These are phyloP conservation scores for Cancer borealis DNA, from an alignment of 2,888 invertebrate species.

Conservation along the genomic window DNA sequence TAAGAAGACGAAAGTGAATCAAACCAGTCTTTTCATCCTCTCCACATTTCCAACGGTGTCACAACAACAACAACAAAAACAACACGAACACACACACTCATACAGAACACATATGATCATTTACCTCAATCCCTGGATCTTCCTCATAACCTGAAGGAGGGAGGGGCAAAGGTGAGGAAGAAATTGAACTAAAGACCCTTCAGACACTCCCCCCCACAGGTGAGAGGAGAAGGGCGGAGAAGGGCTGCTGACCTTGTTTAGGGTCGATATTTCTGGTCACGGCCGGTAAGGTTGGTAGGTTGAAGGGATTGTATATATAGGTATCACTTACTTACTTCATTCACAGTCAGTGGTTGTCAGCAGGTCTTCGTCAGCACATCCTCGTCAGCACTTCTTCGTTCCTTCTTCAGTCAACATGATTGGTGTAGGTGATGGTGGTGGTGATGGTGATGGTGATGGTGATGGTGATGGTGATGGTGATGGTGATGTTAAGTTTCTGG, in stretches of 20 bases:
- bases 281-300: background rate
- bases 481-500: background rate
- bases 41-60: too few species aligned
- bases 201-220: background rate
- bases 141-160: background rate
- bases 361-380: background rate
- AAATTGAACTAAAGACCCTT: constrained; percentile 1
- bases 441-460: background rate
- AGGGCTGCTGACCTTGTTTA: background rate
- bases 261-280: background rate
- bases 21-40: too few species aligned
- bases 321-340: background rate
- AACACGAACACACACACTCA: too few species aligned
- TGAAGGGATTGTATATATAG: background rate
- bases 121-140: background rate
- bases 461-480: background rate
- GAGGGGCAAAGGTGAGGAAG: background rate
- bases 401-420: background rate
- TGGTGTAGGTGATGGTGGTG: background rate
- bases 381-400: background rate
- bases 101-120: too few species aligned
- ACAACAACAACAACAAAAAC: too few species aligned
- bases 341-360: constrained; percentile 12
- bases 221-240: background rate
- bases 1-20: too few species aligned